phyloP scores from a whole-genome alignment of 2,113 vertebrate species.

The Aviceda subcristata region DNA sequence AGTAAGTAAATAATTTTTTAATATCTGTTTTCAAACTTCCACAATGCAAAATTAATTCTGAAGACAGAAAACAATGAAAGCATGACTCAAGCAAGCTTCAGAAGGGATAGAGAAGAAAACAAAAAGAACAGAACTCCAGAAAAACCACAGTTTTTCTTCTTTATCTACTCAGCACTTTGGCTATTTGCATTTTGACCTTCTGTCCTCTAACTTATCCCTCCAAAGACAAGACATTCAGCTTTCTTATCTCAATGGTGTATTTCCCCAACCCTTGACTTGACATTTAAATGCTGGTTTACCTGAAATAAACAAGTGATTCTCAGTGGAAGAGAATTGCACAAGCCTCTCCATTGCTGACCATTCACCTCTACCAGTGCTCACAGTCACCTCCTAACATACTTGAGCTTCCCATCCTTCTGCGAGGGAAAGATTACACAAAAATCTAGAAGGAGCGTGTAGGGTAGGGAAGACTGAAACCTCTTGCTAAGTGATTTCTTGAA shows the following conservation, averaged over 20 bases:
- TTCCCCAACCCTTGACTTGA: not conserved
- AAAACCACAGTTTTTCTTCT: not conserved
- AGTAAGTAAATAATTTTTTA: not conserved
- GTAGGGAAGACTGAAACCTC: not conserved
- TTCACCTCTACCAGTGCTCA: not conserved
- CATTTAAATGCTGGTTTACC: not conserved
- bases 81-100: not conserved
- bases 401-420: not conserved
- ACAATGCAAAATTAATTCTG: not conserved
- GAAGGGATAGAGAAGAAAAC: not conserved
- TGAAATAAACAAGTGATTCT: not conserved
- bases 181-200: not conserved
- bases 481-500: not conserved
- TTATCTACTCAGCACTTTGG: not conserved
- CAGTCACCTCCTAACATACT: not conserved
- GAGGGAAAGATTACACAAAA: not conserved
- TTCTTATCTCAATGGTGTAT: not conserved
- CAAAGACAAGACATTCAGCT: not conserved
- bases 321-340: not conserved
- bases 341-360: not conserved
- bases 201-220: not conserved
- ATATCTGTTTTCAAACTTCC: not conserved
- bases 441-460: not conserved
- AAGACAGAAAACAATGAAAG: not conserved
- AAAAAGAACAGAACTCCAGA: not conserved